A percentile compares a stretch with the other conserved stretches of the same genome.
These are phyloP conservation scores for Acrossocheilus fasciatus DNA, from an alignment of 2,797 vertebrate species.

Conservation along the genomic window DNA sequence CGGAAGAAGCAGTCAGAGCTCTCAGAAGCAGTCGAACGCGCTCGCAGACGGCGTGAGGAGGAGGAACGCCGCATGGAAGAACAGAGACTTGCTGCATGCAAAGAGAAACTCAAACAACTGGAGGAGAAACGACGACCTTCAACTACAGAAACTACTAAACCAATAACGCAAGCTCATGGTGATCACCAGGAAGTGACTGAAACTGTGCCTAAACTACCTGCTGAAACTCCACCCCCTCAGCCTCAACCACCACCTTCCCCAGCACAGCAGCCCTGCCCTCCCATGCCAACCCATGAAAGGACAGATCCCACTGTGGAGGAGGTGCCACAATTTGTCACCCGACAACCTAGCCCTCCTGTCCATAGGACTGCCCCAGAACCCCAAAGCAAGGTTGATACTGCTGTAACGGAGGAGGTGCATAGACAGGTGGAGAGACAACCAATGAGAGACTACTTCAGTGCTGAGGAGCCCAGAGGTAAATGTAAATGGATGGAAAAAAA, in stretches of 20 bases:
- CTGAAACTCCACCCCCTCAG: constrained; percentile 52
- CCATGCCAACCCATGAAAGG: constrained; percentile 53
- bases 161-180: constrained; percentile 30
- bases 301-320: constrained; percentile 71
- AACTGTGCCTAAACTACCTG: constrained; percentile 43
- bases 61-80: constrained; percentile 97
- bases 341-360: constrained; percentile 72
- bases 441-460: constrained; percentile 77
- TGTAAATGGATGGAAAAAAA: background rate
- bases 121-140: constrained; percentile 89
- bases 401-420: constrained; percentile 56
- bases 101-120: constrained; percentile 94
- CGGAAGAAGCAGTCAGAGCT: constrained; percentile 92
- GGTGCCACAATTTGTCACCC: constrained; percentile 68
- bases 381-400: constrained; percentile 55
- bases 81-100: constrained; percentile 95
- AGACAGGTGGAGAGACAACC: constrained; percentile 74
- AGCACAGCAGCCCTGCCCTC: constrained; percentile 41
- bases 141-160: constrained; percentile 52
- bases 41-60: constrained; percentile 92
- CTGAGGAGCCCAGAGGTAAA: constrained; percentile 79
- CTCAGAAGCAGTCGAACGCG: constrained; percentile 94
- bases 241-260: constrained; percentile 38
- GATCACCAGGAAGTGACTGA: constrained; percentile 50
- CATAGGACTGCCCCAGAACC: constrained; percentile 72